Evolutionary conservation across 2,113 vertebrate species (phyloP).

Genomic region (Pedionomus torquatus): DNA sequence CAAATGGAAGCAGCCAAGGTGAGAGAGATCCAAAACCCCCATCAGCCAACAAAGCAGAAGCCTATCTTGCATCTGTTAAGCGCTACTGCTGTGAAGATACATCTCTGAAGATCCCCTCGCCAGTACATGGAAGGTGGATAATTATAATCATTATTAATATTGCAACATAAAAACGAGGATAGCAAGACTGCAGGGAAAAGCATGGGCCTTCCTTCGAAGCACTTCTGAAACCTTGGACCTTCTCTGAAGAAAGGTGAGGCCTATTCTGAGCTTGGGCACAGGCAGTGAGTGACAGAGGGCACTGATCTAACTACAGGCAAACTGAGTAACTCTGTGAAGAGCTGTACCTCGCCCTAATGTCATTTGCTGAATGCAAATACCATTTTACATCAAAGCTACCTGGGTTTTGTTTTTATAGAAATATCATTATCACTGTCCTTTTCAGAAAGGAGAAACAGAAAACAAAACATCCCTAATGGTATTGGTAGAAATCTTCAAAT

Average conservation of each 20-base stretch:
- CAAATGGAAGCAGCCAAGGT: not conserved
- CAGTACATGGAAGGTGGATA: not conserved
- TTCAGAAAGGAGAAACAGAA: not conserved
- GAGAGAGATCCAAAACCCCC: not conserved
- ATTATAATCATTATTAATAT: not conserved
- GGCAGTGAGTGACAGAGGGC: not conserved
- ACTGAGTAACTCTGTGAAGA: not conserved
- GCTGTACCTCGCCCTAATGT: not conserved
- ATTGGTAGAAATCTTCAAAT: not conserved
- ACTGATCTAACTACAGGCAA: not conserved
- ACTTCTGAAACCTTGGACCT: not conserved
- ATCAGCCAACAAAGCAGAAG: not conserved
- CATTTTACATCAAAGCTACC: not conserved
- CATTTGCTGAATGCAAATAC: not conserved
- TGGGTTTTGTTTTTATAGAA: not conserved
- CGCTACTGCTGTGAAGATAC: not conserved
- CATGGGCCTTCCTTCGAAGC: not conserved
- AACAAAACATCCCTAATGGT: not conserved
- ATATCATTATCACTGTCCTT: not conserved
- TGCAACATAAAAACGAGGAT: not conserved
- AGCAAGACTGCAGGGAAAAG: not conserved
- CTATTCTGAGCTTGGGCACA: not conserved
- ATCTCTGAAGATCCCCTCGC: not conserved
- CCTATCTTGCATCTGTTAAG: not conserved
- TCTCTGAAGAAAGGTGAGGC: not conserved